Evolutionary conservation across 1,140 invertebrate genomes (phyloP).

Genomic region (Elymnias hypermnestra): DNA sequence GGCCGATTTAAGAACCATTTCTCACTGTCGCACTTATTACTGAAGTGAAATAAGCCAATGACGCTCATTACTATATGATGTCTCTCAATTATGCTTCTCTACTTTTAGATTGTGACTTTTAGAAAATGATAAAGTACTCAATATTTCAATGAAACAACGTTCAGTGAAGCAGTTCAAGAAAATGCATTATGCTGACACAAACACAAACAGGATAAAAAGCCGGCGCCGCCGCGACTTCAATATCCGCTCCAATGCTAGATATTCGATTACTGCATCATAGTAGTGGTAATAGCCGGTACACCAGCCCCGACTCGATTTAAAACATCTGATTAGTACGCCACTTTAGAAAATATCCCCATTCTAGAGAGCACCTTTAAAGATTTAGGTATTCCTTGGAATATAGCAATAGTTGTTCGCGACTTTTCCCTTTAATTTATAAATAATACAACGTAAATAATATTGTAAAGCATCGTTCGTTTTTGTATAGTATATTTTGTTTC

Average conservation of each 20-base stretch:
- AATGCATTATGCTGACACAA: slow-evolving; percentile 40
- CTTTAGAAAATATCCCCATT: neutral
- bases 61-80: too few species aligned
- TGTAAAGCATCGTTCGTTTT: too few species aligned
- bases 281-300: slow-evolving; percentile 28
- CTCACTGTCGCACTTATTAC: too few species aligned
- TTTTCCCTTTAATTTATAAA: too few species aligned
- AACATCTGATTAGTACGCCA: slow-evolving; percentile 22
- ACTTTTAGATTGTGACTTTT: too few species aligned
- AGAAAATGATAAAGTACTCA: neutral
- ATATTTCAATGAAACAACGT: neutral
- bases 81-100: too few species aligned
- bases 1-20: too few species aligned
- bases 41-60: too few species aligned
- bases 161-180: slow-evolving; percentile 12
- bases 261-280: slow-evolving; percentile 57
- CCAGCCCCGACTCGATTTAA: slow-evolving; percentile 35
- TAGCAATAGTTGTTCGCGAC: too few species aligned
- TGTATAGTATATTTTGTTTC: too few species aligned
- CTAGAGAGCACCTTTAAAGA: neutral
- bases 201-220: slow-evolving; percentile 61
- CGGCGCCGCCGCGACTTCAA: slow-evolving; percentile 55
- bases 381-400: too few species aligned
- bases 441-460: too few species aligned
- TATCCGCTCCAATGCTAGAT: slow-evolving; percentile 60